Conservation (phyloP, 2,797 vertebrate species). For the Paedocypris micromegethes region DNA sequence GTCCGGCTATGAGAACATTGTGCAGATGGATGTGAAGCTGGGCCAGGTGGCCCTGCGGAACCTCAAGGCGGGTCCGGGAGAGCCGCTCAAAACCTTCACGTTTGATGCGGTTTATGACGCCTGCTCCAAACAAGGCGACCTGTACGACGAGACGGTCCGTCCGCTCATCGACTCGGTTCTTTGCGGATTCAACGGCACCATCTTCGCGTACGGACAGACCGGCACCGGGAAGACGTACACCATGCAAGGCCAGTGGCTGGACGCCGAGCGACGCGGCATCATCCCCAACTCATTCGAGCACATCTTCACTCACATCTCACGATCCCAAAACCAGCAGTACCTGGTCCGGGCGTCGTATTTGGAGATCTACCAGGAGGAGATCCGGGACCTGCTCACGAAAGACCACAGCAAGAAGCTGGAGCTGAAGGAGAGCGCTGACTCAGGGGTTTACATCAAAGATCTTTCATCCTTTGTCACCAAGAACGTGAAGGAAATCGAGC, state of each 20-base stretch:
- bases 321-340: slow-evolving; percentile 92
- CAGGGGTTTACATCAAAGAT: slow-evolving; percentile 88
- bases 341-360: slow-evolving; percentile 93
- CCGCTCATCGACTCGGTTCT: slow-evolving; percentile 88
- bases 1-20: slow-evolving; percentile 73
- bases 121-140: slow-evolving; percentile 81
- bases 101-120: slow-evolving; percentile 91
- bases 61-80: slow-evolving; percentile 75
- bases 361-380: slow-evolving; percentile 95
- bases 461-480: slow-evolving; percentile 94
- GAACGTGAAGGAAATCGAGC: slow-evolving; percentile 93
- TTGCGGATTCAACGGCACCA: slow-evolving; percentile 88
- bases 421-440: slow-evolving; percentile 88
- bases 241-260: slow-evolving; percentile 89
- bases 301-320: slow-evolving; percentile 94
- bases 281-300: slow-evolving; percentile 92
- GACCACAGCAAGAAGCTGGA: slow-evolving; percentile 80
- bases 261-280: slow-evolving; percentile 83
- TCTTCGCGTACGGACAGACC: slow-evolving; percentile 92
- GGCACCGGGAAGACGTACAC: slow-evolving; percentile 96
- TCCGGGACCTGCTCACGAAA: slow-evolving; percentile 84
- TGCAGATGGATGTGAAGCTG: slow-evolving; percentile 83
- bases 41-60: slow-evolving; percentile 90
- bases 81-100: slow-evolving; percentile 89
- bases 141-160: slow-evolving; percentile 89